A percentile compares a stretch with the other conserved stretches of the same genome.
Evolutionary conservation across 2,888 invertebrate species (phyloP).

Genomic region (Andrena hattorfiana): DNA sequence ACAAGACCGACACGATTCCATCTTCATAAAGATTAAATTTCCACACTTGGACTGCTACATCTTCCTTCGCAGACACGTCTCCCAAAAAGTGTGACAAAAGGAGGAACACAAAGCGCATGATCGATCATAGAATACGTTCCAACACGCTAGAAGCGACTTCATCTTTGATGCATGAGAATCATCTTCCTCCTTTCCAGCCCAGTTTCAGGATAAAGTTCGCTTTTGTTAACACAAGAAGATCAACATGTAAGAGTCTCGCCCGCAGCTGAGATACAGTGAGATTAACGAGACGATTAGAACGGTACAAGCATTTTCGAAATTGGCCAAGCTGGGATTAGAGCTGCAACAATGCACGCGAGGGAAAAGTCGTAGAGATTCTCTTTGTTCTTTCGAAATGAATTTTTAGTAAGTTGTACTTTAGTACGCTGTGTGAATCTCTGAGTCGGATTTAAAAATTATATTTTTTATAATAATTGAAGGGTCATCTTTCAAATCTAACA

Average conservation of each 20-base stretch:
- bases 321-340: slow-evolving; percentile 22
- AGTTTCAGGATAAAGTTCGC: slow-evolving; percentile 2
- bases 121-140: slow-evolving; percentile 28
- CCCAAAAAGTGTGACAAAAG: neutral
- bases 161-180: slow-evolving; percentile 49
- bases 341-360: slow-evolving; percentile 2
- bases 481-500: too few species aligned
- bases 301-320: slow-evolving; percentile 40
- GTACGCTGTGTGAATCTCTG: too few species aligned
- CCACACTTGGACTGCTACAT: neutral
- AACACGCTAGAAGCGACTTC: slow-evolving; percentile 29
- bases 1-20: neutral
- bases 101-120: neutral
- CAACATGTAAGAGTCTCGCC: slow-evolving; percentile 43
- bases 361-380: slow-evolving; percentile 17
- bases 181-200: slow-evolving; percentile 8
- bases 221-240: slow-evolving; percentile 29
- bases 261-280: slow-evolving; percentile 23
- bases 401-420: neutral
- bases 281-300: slow-evolving; percentile 42
- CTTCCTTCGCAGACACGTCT: neutral
- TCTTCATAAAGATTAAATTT: neutral
- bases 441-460: too few species aligned
- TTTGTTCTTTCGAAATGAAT: slow-evolving; percentile 23
- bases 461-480: too few species aligned